Percentiles rank a stretch among this genome's conserved stretches.
These are phyloP conservation scores for Cristatella mucedo DNA, from an alignment of 2,888 invertebrate species.

Conservation along the genomic window DNA sequence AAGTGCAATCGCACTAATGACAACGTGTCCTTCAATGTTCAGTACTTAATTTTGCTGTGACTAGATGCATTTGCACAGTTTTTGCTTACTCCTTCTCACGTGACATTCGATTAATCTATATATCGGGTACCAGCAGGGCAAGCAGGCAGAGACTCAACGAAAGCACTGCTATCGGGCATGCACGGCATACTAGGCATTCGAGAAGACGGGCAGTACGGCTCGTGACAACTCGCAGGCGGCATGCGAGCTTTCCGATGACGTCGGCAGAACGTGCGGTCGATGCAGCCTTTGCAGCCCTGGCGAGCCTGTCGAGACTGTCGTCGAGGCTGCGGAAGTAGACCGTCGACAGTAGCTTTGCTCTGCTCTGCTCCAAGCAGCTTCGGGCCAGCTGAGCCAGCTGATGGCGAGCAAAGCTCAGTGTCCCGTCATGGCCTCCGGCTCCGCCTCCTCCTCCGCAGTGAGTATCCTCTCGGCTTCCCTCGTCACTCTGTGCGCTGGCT, in stretches of 20 bases:
- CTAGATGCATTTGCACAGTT: too few relatives aligned
- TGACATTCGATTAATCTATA: too few relatives aligned
- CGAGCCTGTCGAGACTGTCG: slow-evolving; percentile 78
- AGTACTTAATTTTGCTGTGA: too few relatives aligned
- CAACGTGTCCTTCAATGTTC: too few relatives aligned
- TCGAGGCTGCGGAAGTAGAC: slow-evolving; percentile 96
- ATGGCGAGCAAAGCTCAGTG: slow-evolving; percentile 86
- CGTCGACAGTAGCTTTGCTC: slow-evolving; percentile 82
- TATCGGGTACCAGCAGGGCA: too few relatives aligned
- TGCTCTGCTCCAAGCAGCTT: slow-evolving; percentile 86
- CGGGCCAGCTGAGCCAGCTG: slow-evolving; percentile 72
- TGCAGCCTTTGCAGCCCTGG: slow-evolving; percentile 61
- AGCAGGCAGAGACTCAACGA: too few relatives aligned
- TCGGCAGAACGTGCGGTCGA: too few relatives aligned
- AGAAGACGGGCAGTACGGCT: slow-evolving; percentile 85
- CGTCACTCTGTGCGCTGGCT: slow-evolving; percentile 28
- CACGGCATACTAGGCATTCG: slow-evolving; percentile 69
- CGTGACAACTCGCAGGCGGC: slow-evolving; percentile 78
- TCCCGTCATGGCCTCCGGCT: slow-evolving; percentile 45
- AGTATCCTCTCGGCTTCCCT: slow-evolving; percentile 86
- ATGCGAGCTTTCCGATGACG: too few relatives aligned
- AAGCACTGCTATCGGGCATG: too few relatives aligned
- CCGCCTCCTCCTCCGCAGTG: slow-evolving; percentile 44
- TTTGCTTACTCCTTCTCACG: too few relatives aligned
- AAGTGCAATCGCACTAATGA: too few relatives aligned